Conservation (phyloP, 2,113 vertebrate genomes). For the Hyaena hyaena region DNA sequence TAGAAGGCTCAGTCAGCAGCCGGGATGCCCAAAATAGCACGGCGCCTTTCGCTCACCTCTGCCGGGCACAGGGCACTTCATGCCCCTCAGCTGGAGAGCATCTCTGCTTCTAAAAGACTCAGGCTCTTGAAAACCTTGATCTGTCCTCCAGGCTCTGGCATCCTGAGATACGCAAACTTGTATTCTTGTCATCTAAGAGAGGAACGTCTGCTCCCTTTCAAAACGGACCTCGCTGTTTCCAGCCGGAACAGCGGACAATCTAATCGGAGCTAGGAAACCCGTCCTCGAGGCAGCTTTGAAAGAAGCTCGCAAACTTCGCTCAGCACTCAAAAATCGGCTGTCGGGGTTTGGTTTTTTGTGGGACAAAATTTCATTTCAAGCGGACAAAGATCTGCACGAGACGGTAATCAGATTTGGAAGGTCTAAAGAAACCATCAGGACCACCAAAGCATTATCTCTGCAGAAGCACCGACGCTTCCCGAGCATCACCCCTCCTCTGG, state of each 20-base stretch:
- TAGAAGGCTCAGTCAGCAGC: no score
- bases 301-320: no score
- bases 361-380: neutral
- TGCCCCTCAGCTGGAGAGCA: neutral
- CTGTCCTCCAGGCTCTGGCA: no score
- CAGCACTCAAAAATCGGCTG: no score
- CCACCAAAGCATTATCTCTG: accelerated
- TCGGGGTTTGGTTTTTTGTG: neutral
- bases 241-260: no score
- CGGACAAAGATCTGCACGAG: neutral
- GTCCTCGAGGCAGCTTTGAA: no score
- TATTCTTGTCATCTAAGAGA: neutral
- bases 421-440: neutral
- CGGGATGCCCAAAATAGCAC: neutral
- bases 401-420: neutral
- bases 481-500: neutral
- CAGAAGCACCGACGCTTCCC: accelerated
- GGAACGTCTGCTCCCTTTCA: no score
- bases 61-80: neutral
- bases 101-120: neutral
- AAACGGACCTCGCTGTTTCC: no score
- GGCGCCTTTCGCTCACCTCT: neutral
- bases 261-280: no score
- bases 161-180: neutral
- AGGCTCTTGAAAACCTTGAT: no score